Evolutionary conservation across 2,888 invertebrate genomes (phyloP).

Genomic region (Cryptosula pallasiana): DNA sequence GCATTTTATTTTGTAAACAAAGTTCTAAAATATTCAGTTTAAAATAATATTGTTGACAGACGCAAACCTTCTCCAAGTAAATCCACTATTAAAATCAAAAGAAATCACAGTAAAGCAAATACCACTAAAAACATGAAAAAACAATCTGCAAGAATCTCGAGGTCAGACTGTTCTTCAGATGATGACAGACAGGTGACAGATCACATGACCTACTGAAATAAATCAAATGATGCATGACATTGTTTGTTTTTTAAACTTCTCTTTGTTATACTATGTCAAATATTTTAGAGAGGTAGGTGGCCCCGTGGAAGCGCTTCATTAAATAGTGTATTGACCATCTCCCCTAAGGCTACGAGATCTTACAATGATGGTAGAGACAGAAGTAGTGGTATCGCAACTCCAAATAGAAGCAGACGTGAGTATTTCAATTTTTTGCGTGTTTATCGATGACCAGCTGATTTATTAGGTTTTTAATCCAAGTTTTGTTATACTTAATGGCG

Average conservation of each 20-base stretch:
- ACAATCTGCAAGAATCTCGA: too few relatives aligned
- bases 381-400: neutral
- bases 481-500: neutral
- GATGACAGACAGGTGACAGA: too few relatives aligned
- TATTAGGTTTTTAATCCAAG: neutral
- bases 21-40: neutral
- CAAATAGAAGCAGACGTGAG: neutral
- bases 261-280: neutral
- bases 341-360: neutral
- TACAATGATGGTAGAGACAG: neutral
- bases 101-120: too few relatives aligned
- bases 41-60: too few relatives aligned
- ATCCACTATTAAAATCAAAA: too few relatives aligned
- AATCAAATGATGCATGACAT: too few relatives aligned
- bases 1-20: neutral
- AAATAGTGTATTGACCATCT: neutral
- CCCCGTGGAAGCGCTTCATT: slow-evolving; percentile 14
- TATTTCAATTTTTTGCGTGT: neutral
- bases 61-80: too few relatives aligned
- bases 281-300: neutral
- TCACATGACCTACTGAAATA: too few relatives aligned
- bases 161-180: too few relatives aligned
- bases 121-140: too few relatives aligned
- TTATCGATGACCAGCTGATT: neutral
- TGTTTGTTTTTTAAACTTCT: neutral